These are phyloP conservation scores for Oryzias sinensis DNA, from an alignment of 2,797 vertebrate genomes.

Conservation along the genomic window DNA sequence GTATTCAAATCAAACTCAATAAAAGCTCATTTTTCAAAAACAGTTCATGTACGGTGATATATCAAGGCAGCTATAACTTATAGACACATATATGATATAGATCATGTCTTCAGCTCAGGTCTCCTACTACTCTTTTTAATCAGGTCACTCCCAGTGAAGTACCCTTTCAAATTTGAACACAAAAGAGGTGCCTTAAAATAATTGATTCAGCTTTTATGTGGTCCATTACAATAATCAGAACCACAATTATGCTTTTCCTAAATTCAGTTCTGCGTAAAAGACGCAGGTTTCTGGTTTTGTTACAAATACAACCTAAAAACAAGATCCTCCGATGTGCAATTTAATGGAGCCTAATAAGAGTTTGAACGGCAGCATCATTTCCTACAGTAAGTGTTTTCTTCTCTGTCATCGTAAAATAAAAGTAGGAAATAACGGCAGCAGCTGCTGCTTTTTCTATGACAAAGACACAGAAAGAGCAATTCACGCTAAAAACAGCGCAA, in stretches of 20 bases:
- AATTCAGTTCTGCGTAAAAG: constrained; percentile 52
- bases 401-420: constrained; percentile 17
- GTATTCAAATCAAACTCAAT: constrained; percentile 71
- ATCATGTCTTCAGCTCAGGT: constrained; percentile 70
- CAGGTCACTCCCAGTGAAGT: constrained; percentile 64
- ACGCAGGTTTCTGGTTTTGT: constrained; percentile 48
- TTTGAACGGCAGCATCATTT: constrained; percentile 38
- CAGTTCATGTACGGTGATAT: constrained; percentile 74
- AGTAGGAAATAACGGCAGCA: neutral
- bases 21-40: constrained; percentile 73
- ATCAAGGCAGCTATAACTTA: constrained; percentile 73
- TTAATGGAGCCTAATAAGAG: constrained; percentile 47
- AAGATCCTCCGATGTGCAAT: constrained; percentile 40
- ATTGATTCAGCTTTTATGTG: constrained; percentile 78
- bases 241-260: constrained; percentile 68
- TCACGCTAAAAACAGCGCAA: neutral
- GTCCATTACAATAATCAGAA: constrained; percentile 77
- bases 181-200: constrained; percentile 79
- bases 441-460: neutral
- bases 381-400: constrained; percentile 3
- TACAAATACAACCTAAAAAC: constrained; percentile 41
- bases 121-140: constrained; percentile 77
- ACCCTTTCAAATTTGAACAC: constrained; percentile 77
- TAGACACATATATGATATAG: constrained; percentile 76
- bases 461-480: constrained; percentile 6